These are phyloP conservation scores for Xanthorhoe designata DNA, from an alignment of 2,888 invertebrate genomes.

Conservation along the genomic window DNA sequence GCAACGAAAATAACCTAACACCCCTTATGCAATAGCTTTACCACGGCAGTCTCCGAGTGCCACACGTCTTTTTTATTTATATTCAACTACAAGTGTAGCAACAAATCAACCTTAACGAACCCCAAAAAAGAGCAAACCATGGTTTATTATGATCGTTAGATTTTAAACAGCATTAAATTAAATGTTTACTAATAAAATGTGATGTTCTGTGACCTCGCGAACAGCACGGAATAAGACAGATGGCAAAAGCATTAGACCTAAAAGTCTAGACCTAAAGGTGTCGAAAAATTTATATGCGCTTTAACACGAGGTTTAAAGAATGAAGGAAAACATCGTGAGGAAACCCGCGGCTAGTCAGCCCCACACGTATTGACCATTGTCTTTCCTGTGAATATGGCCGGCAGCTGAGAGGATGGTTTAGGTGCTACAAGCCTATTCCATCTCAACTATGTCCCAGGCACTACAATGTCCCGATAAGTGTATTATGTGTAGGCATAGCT, in stretches of 20 bases:
- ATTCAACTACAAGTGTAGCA: background rate
- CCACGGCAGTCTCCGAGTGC: too few relatives aligned
- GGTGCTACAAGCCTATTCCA: too few relatives aligned
- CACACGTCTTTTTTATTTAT: too few relatives aligned
- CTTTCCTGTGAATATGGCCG: too few relatives aligned
- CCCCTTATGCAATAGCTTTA: too few relatives aligned
- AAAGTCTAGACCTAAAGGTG: background rate
- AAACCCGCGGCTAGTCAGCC: too few relatives aligned
- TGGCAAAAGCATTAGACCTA: conserved; percentile 13
- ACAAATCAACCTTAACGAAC: background rate
- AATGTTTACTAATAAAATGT: conserved; percentile 26
- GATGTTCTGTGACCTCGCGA: conserved; percentile 31
- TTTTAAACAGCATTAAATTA: conserved; percentile 24
- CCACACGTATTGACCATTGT: too few relatives aligned
- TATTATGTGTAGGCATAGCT: too few relatives aligned
- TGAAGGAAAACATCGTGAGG: background rate
- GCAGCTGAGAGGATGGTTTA: too few relatives aligned
- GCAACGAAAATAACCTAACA: too few relatives aligned
- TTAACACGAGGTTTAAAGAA: background rate
- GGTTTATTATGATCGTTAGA: conserved; percentile 12
- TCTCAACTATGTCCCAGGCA: too few relatives aligned
- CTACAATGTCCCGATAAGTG: too few relatives aligned
- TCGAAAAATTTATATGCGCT: background rate
- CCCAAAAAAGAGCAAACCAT: background rate
- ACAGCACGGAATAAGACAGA: conserved; percentile 24